Percentiles rank a stretch among this genome's conserved stretches.
Conservation (phyloP, 2,888 invertebrate genomes). For the Fragum sueziense region DNA sequence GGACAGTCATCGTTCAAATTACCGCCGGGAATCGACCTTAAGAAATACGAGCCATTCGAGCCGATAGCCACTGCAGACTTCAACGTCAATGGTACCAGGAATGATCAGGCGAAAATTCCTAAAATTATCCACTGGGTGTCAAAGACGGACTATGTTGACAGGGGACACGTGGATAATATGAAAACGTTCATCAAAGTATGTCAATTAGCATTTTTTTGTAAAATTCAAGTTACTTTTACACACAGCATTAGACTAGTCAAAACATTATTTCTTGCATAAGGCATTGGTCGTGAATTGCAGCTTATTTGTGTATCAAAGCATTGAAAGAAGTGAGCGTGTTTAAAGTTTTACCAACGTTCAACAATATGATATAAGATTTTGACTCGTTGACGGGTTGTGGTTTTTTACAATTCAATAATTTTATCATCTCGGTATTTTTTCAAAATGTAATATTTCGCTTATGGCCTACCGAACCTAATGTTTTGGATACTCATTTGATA, state of each 20-base stretch:
- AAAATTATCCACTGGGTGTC: conserved; percentile 20
- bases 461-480: too few relatives aligned
- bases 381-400: too few relatives aligned
- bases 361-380: too few relatives aligned
- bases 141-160: not conserved
- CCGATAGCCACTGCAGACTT: conserved; percentile 14
- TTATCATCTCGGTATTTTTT: too few relatives aligned
- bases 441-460: too few relatives aligned
- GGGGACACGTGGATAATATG: not conserved
- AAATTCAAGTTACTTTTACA: not conserved
- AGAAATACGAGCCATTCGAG: conserved; percentile 17
- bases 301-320: too few relatives aligned
- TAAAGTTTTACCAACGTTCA: too few relatives aligned
- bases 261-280: not conserved
- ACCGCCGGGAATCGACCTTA: conserved; percentile 1
- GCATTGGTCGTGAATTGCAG: too few relatives aligned
- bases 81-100: not conserved
- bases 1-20: not conserved
- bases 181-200: conserved; percentile 14
- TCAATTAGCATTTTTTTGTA: not conserved
- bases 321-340: too few relatives aligned
- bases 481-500: too few relatives aligned
- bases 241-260: not conserved
- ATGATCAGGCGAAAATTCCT: not conserved
- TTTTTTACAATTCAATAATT: too few relatives aligned